Base-by-base conservation (phyloP, 2,888 invertebrate species). In the Ormyrus thymus region DNA sequence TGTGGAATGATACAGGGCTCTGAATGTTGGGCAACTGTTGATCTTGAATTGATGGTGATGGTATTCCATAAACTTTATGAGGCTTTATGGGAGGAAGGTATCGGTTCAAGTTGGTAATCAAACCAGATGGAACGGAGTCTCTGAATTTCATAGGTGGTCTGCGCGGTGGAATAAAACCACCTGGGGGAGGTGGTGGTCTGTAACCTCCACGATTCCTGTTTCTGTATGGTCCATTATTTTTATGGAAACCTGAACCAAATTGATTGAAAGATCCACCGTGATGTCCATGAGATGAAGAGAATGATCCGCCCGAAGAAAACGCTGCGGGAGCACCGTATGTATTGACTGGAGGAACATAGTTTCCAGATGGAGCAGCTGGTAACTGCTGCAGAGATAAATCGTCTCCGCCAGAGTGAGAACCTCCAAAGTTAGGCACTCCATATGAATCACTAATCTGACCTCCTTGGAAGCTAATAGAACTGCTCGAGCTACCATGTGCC, bases 111-210 rank as follows among this genome's bases (percentile, higher is more conserved):
- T 83, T 83, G 2, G 95, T 90, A 6, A 96, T 88, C 43, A 96
- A 89, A 0, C 94, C 95, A 69, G 92, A 91, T 0, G 95, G 95
- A 0, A 96, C 94, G 0, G 94, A 93, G n/a, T 95, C 94, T 64
- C 95, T 92, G 88, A 95, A 95, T 82, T 94, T 92, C 6, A 95
- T 92, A 0, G 96, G 95, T 10, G 87, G 87, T 72, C 85, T 87
- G 73, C 86, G 86, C 9, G 87, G 89, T 45, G 87, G 88, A 72
- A 85, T 82, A 48, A 89, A 80, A 83, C 87, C 72, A 72, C 84
- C 79, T 62, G 85, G 80, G 73, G 88, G 76, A 75, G 85, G 64
- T 2, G 83, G 79, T 3, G 84, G 76, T 66, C 79, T 80, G 51
- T 74, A 75, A 11, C 83, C 66, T 65, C 69, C 74, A 1, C 72